Evolutionary conservation across 1,140 invertebrate species (phyloP).

Genomic region (Drosophila elegans): DNA sequence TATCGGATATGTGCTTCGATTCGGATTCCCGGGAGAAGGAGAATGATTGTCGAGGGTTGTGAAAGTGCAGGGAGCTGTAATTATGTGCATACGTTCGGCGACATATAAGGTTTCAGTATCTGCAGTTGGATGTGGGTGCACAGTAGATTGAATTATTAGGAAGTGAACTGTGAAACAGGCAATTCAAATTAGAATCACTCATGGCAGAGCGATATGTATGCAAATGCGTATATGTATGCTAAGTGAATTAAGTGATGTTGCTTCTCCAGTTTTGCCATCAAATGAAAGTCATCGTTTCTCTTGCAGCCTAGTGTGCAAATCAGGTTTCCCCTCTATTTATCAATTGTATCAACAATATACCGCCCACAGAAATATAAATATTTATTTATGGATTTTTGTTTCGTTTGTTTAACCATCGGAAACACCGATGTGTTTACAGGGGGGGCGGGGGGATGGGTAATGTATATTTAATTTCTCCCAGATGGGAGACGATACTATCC

Average conservation of each 20-base stretch:
- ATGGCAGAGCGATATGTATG: constrained; percentile 39
- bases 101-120: background rate
- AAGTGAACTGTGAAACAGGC: constrained; percentile 51
- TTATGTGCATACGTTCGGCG: constrained; percentile 26
- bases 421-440: constrained; percentile 26
- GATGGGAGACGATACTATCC: constrained; percentile 29
- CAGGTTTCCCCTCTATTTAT: constrained; percentile 1
- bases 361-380: constrained; percentile 30
- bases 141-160: constrained; percentile 52
- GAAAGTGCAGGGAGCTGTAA: constrained; percentile 15
- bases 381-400: constrained; percentile 45
- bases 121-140: constrained; percentile 8
- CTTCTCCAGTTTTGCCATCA: constrained; percentile 41
- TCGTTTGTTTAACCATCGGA: constrained; percentile 39
- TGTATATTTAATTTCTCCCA: constrained; percentile 50
- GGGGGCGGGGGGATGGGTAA: constrained; percentile 25
- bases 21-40: background rate
- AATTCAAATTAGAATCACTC: constrained; percentile 49
- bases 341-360: background rate
- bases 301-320: constrained; percentile 11
- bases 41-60: background rate
- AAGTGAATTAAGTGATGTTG: constrained; percentile 45
- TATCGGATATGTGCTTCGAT: too few species aligned
- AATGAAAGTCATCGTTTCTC: constrained; percentile 24
- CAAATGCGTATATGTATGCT: constrained; percentile 35